phyloP scores from a whole-genome alignment of 2,113 vertebrate genomes.

The Oreochromis aureus region DNA sequence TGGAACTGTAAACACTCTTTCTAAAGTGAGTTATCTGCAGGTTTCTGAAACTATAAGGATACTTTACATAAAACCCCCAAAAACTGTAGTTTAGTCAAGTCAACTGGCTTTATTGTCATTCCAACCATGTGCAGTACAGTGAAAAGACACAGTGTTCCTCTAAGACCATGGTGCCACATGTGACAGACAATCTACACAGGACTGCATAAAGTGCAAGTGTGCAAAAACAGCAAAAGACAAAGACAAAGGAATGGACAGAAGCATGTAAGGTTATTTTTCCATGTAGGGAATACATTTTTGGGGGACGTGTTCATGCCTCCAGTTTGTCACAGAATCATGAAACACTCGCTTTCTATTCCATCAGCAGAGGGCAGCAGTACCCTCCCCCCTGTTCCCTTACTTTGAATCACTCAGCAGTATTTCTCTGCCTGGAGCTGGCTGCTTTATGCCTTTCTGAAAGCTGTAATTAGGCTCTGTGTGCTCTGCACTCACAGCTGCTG shows the following conservation, averaged over 20 bases:
- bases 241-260: not conserved
- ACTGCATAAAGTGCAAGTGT: not conserved
- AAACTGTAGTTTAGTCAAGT: not conserved
- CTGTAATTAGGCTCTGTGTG: conserved; percentile 2
- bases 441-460: not conserved
- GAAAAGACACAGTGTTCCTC: not conserved
- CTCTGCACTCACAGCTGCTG: not conserved
- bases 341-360: not conserved
- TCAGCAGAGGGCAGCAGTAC: conserved; percentile 43
- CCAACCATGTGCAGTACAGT: not conserved
- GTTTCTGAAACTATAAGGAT: not conserved
- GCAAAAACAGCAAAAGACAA: not conserved
- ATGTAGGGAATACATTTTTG: not conserved
- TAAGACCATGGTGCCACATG: not conserved
- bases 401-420: not conserved
- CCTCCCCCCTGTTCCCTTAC: not conserved
- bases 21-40: not conserved
- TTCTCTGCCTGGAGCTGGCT: not conserved
- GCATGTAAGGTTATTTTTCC: not conserved
- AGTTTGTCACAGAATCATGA: not conserved
- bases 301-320: not conserved
- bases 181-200: not conserved
- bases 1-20: not conserved
- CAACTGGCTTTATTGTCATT: not conserved
- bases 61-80: not conserved